Conservation (phyloP, 1,140 invertebrate genomes). For the Potamilus streckersoni region DNA sequence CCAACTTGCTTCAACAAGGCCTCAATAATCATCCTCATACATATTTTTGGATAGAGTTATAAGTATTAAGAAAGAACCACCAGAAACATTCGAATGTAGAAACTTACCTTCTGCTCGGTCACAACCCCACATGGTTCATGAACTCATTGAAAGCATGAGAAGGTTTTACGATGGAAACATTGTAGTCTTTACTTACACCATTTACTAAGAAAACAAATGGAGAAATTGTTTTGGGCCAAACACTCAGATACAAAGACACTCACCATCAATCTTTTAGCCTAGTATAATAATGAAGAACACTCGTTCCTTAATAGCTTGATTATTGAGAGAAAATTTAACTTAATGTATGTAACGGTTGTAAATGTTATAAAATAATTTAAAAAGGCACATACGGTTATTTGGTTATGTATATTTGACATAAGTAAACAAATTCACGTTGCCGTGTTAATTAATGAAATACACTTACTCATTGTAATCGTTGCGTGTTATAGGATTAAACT, state of each 20-base stretch:
- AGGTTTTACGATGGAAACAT: conserved; percentile 23
- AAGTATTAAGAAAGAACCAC: too few species aligned
- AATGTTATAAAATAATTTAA: conserved; percentile 25
- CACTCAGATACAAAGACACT: conserved; percentile 28
- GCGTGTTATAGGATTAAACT: too few species aligned
- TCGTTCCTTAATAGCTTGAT: conserved; percentile 31
- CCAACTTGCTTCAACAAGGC: too few species aligned
- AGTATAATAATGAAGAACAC: conserved; percentile 22
- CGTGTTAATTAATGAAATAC: background rate
- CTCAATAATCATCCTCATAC: too few species aligned
- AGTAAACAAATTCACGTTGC: conserved; percentile 6
- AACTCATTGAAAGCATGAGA: conserved; percentile 3
- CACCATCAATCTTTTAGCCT: conserved; percentile 32
- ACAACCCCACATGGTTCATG: conserved; percentile 4
- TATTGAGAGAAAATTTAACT: conserved; percentile 22
- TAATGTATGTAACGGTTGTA: conserved; percentile 28
- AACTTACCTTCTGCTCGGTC: conserved; percentile 15
- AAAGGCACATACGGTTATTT: background rate
- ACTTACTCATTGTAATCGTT: too few species aligned
- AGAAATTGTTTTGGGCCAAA: too few species aligned
- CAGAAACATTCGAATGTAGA: conserved; percentile 10
- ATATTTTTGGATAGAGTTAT: too few species aligned
- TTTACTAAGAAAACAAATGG: background rate
- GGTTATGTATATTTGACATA: conserved; percentile 13
- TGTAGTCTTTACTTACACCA: conserved; percentile 1